Evolutionary conservation across 2,797 vertebrate genomes (phyloP).

Genomic region (Oryzias dopingdopingensis): DNA sequence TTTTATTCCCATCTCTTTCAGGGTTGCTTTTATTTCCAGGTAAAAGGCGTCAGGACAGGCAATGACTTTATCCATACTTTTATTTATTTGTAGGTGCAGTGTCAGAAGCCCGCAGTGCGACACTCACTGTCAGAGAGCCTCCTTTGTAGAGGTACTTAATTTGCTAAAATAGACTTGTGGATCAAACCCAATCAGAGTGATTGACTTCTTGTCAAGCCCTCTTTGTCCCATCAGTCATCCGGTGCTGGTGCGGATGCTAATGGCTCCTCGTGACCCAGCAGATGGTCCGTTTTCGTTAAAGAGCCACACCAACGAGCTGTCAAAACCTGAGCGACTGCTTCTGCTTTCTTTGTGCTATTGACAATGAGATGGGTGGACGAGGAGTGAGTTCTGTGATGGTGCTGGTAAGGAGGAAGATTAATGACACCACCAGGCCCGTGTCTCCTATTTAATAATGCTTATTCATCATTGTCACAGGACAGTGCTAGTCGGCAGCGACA

Average conservation of each 20-base stretch:
- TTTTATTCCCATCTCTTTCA: constrained; percentile 16
- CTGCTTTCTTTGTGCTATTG: constrained; percentile 28
- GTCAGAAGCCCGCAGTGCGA: constrained; percentile 47
- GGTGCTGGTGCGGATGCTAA: constrained; percentile 23
- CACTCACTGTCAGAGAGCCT: constrained; percentile 71
- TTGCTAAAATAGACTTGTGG: constrained; percentile 32
- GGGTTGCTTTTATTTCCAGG: constrained; percentile 14
- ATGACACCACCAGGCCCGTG: constrained; percentile 53
- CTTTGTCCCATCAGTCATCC: constrained; percentile 41
- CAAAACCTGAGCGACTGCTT: constrained; percentile 9
- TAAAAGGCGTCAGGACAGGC: constrained; percentile 20
- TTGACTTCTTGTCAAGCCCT: constrained; percentile 36
- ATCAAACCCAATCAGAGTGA: constrained; percentile 41
- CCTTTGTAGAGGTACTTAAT: constrained; percentile 71
- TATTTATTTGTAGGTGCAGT: constrained; percentile 16
- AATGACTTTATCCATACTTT: constrained; percentile 26
- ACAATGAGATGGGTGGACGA: constrained; percentile 37
- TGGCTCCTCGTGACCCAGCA: constrained; percentile 39
- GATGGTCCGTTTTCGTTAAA: constrained; percentile 17
- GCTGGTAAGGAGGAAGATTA: constrained; percentile 67
- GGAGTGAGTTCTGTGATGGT: constrained; percentile 48
- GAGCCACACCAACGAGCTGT: constrained; percentile 16
- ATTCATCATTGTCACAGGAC: constrained; percentile 66
- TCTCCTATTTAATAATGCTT: constrained; percentile 69
- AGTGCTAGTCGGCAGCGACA: constrained; percentile 15